Conservation (phyloP, 2,113 vertebrate species). For the Sphyrna mokarran region DNA sequence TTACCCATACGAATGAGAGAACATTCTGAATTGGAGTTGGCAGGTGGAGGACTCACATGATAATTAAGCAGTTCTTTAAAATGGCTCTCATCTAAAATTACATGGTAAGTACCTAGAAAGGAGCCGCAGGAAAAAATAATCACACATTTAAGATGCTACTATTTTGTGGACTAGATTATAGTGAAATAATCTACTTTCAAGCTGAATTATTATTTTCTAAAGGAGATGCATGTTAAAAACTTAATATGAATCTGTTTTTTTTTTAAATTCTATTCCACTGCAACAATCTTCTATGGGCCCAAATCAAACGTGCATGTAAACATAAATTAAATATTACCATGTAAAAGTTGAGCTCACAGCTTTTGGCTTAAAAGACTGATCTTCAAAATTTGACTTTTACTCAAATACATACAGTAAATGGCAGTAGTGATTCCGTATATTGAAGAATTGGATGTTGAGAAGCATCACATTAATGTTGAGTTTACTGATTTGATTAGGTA, state of each 20-base stretch:
- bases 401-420: neutral
- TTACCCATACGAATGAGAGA: slow-evolving; percentile 97
- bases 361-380: neutral
- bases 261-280: neutral
- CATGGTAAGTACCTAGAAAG: slow-evolving; percentile 70
- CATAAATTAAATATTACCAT: neutral
- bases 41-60: slow-evolving; percentile 86
- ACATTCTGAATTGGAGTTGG: slow-evolving; percentile 80
- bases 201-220: neutral
- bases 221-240: too few species aligned
- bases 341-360: neutral
- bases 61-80: slow-evolving; percentile 82
- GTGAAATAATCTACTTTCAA: slow-evolving; percentile 11
- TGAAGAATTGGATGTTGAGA: neutral
- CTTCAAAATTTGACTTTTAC: neutral
- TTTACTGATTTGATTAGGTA: neutral
- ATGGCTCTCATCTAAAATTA: slow-evolving; percentile 93
- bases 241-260: neutral
- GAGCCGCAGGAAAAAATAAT: slow-evolving; percentile 26
- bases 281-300: neutral
- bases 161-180: neutral
- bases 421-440: neutral
- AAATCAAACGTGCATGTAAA: neutral
- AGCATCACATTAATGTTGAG: neutral
- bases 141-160: neutral